Evolutionary conservation across 2,888 invertebrate genomes (phyloP).

Genomic region (Agrilus mali): DNA sequence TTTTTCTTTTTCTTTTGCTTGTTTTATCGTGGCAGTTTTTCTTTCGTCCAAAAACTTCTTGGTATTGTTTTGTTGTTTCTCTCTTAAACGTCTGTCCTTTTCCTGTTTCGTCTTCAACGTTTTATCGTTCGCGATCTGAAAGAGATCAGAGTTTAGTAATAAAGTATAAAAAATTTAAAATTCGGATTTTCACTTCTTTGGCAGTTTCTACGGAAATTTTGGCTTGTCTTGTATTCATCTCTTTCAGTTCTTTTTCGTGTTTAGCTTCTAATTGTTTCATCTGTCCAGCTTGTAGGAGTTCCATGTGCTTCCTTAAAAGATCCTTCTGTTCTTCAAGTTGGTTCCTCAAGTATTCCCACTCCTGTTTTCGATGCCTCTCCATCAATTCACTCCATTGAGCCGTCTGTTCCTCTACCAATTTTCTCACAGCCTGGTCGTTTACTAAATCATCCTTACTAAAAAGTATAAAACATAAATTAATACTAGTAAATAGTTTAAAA

Average conservation of each 20-base stretch:
- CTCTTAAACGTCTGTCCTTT: conserved; percentile 82
- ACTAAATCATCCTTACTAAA: conserved; percentile 68
- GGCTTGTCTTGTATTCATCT: conserved; percentile 88
- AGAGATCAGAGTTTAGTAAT: neutral
- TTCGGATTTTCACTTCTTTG: conserved; percentile 56
- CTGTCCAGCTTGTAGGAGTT: conserved; percentile 67
- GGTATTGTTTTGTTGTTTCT: conserved; percentile 95
- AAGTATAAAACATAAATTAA: conserved; percentile 2
- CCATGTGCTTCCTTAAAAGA: conserved; percentile 60
- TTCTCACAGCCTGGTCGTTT: conserved; percentile 63
- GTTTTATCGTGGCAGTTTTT: conserved; percentile 77
- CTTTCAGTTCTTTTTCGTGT: conserved; percentile 91
- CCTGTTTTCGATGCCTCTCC: conserved; percentile 68
- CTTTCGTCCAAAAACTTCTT: conserved; percentile 96
- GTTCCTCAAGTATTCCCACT: conserved; percentile 67
- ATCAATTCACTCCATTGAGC: conserved; percentile 89
- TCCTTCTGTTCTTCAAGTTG: conserved; percentile 77
- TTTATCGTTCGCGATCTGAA: conserved; percentile 70
- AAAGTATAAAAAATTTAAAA: neutral
- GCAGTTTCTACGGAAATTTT: conserved; percentile 95
- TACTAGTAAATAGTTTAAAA: neutral
- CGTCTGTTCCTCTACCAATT: conserved; percentile 85
- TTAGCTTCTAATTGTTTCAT: conserved; percentile 81
- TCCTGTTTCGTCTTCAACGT: conserved; percentile 94
- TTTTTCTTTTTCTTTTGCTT: conserved; percentile 84